A percentile compares a stretch with the other conserved stretches of the same genome.
Evolutionary conservation across 1,140 invertebrate species (phyloP).

Genomic region (Dreissena rostriformis): DNA sequence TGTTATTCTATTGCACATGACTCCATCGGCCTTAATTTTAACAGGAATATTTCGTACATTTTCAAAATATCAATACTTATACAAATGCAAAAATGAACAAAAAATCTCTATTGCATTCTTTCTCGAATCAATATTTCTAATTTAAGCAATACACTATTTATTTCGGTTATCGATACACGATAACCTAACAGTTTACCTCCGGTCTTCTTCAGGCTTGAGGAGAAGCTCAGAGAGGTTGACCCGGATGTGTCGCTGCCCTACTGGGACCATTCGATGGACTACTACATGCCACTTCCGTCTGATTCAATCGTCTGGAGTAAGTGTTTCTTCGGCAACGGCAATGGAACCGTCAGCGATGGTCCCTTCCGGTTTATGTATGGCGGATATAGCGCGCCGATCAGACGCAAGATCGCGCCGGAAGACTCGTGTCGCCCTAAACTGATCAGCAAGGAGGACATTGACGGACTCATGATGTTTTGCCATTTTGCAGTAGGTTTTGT

Average conservation of each 20-base stretch:
- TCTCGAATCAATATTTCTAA: no score
- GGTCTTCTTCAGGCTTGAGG: constrained; percentile 55
- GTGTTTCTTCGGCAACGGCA: neutral
- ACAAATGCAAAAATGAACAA: no score
- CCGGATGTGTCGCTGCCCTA: constrained; percentile 66
- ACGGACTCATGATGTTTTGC: neutral
- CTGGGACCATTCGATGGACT: constrained; percentile 21
- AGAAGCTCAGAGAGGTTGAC: constrained; percentile 58
- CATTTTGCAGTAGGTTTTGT: neutral
- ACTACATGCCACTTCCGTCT: neutral
- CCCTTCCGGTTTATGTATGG: neutral
- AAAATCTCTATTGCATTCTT: no score
- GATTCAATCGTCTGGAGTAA: neutral
- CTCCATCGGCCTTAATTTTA: no score
- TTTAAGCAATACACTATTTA: no score
- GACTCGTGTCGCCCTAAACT: neutral
- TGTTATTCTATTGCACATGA: no score
- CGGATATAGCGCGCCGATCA: neutral
- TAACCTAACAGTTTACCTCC: no score
- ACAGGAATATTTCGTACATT: no score
- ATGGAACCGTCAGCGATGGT: neutral
- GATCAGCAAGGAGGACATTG: neutral
- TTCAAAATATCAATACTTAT: no score
- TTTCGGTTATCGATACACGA: no score
- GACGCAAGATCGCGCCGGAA: neutral